These are phyloP conservation scores for Apodemia zela DNA, from an alignment of 2,888 invertebrate species.

Conservation along the genomic window DNA sequence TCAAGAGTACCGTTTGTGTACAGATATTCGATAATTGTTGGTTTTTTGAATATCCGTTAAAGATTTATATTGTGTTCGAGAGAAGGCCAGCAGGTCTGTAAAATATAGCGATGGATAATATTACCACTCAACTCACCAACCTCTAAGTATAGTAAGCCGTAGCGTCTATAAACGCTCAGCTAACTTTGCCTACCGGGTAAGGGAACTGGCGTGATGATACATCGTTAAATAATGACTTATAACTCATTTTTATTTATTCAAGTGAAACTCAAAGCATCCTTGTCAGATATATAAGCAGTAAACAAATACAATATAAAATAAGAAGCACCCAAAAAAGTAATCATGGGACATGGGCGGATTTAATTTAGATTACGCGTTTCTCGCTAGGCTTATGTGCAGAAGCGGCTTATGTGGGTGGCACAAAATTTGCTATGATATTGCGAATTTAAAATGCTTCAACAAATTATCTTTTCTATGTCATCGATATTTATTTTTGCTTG, in stretches of 20 bases:
- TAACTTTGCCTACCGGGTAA: too few species aligned
- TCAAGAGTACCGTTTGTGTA: too few species aligned
- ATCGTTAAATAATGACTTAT: too few species aligned
- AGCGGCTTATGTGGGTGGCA: not conserved
- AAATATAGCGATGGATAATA: too few species aligned
- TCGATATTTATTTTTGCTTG: not conserved
- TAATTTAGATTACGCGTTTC: not conserved
- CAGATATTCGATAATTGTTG: too few species aligned
- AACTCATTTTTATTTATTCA: not conserved
- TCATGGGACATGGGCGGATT: slow-evolving; percentile 3
- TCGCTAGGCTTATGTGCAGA: slow-evolving; percentile 1
- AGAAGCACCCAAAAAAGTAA: not conserved
- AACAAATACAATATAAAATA: not conserved
- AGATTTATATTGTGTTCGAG: too few species aligned
- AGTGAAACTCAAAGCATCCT: not conserved
- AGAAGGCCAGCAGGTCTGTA: too few species aligned
- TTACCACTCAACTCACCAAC: too few species aligned
- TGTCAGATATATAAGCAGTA: not conserved
- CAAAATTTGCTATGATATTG: not conserved
- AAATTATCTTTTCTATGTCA: not conserved
- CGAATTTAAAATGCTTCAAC: not conserved
- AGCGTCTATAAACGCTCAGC: too few species aligned
- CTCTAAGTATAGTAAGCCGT: too few species aligned
- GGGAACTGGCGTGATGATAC: too few species aligned
- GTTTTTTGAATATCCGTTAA: too few species aligned